phyloP scores from a whole-genome alignment of 2,797 vertebrate species.

The Cossypha niveicapilla region DNA sequence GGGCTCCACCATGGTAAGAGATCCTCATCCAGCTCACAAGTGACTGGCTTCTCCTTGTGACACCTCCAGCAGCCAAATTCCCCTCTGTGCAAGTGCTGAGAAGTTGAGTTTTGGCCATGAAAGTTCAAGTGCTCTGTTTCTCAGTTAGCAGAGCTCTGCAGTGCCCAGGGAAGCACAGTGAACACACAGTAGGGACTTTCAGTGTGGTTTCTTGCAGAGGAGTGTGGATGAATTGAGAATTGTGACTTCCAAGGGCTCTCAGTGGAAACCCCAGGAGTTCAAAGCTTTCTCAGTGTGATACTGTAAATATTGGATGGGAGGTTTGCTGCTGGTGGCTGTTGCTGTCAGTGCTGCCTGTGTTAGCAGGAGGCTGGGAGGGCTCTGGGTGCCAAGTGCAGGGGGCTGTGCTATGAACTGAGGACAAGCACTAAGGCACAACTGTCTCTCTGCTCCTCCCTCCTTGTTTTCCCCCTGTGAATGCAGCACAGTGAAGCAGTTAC shows the following conservation, averaged over 20 bases:
- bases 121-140: not conserved
- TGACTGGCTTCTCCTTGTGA: not conserved
- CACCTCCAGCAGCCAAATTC: not conserved
- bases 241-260: not conserved
- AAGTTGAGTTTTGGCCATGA: not conserved
- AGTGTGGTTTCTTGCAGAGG: not conserved
- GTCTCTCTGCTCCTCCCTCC: not conserved
- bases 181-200: not conserved
- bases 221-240: not conserved
- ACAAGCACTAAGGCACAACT: not conserved
- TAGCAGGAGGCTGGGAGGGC: not conserved
- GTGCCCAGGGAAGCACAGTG: not conserved
- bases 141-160: not conserved
- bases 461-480: not conserved
- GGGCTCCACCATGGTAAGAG: conserved; percentile 92
- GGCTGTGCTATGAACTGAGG: not conserved
- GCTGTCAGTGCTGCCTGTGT: not conserved
- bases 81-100: not conserved
- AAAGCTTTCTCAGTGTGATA: not conserved
- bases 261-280: not conserved
- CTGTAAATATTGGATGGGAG: not conserved
- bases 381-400: not conserved
- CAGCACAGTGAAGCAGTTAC: not conserved
- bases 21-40: not conserved
- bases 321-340: not conserved